Evolutionary conservation across 1,140 invertebrate genomes (phyloP).

Genomic region (Grapholita molesta): DNA sequence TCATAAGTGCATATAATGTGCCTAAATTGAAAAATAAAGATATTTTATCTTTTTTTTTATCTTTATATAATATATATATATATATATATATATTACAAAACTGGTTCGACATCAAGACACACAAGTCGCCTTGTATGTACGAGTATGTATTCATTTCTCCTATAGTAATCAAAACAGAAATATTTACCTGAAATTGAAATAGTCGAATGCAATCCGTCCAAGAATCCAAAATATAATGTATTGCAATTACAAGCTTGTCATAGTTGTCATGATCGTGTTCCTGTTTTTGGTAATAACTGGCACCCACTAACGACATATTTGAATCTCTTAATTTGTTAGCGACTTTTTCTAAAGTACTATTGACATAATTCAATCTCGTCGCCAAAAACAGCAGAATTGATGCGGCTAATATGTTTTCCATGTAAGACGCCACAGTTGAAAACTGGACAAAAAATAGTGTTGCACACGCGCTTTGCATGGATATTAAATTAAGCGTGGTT

Average conservation of each 20-base stretch:
- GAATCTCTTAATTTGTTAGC: neutral
- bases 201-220: constrained; percentile 31
- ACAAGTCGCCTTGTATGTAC: too few species aligned
- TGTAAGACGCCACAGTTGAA: neutral
- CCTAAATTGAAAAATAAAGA: too few species aligned
- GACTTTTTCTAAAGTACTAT: neutral
- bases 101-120: too few species aligned
- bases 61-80: too few species aligned
- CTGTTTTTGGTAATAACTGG: neutral
- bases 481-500: neutral
- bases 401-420: neutral
- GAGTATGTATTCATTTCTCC: too few species aligned
- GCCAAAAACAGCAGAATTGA: neutral
- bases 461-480: neutral
- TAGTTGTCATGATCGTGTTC: neutral
- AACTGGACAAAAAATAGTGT: neutral
- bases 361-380: neutral
- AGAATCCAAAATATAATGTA: constrained; percentile 28
- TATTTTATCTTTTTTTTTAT: too few species aligned
- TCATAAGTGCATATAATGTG: too few species aligned
- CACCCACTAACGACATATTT: neutral
- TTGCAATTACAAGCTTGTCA: constrained; percentile 19
- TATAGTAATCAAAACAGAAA: too few species aligned
- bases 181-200: constrained; percentile 34
- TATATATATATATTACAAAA: too few species aligned